These are phyloP conservation scores for Dynastes tityus DNA, from an alignment of 2,888 invertebrate genomes.

Conservation along the genomic window DNA sequence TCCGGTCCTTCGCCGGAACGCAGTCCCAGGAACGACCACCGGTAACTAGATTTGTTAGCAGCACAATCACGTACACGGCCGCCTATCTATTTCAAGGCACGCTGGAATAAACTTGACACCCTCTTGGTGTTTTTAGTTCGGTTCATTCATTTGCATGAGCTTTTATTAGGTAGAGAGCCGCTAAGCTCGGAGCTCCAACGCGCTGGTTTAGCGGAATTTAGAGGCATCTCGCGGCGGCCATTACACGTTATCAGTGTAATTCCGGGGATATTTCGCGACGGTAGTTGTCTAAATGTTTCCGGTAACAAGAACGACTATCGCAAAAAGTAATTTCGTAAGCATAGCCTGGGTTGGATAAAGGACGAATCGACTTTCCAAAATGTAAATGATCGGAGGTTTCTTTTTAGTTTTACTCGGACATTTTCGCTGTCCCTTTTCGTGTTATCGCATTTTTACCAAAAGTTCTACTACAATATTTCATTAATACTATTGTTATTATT, in stretches of 20 bases:
- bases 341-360: constrained; percentile 44
- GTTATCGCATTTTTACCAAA: not conserved
- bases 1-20: constrained; percentile 40
- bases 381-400: constrained; percentile 35
- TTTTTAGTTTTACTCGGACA: constrained; percentile 22
- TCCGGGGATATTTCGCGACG: constrained; percentile 63
- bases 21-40: constrained; percentile 42
- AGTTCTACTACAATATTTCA: no score
- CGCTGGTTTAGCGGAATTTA: constrained; percentile 67
- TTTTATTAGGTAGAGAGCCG: constrained; percentile 63
- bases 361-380: constrained; percentile 34
- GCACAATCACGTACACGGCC: constrained; percentile 54
- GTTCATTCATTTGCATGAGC: constrained; percentile 68
- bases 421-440: not conserved
- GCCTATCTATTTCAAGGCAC: constrained; percentile 57
- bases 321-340: constrained; percentile 63
- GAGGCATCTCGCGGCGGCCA: constrained; percentile 67
- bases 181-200: constrained; percentile 60
- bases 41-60: constrained; percentile 52
- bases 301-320: constrained; percentile 64
- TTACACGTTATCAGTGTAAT: constrained; percentile 68
- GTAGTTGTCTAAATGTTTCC: constrained; percentile 66
- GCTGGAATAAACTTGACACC: constrained; percentile 60
- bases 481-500: no score
- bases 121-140: constrained; percentile 61